These are phyloP conservation scores for Apeltes quadracus DNA, from an alignment of 2,113 vertebrate genomes.

Conservation along the genomic window DNA sequence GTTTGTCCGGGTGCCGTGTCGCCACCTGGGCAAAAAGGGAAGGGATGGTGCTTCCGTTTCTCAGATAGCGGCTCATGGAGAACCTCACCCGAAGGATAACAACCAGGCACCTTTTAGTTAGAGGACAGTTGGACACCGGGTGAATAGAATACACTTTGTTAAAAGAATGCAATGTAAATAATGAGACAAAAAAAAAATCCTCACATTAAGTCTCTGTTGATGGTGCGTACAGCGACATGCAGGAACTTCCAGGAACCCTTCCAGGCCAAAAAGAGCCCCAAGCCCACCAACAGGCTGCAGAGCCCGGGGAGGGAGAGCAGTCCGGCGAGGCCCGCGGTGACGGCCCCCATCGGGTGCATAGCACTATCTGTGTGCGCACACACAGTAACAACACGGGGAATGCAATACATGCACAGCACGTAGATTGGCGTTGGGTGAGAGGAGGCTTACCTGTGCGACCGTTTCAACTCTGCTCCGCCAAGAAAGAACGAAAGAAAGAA, in stretches of 20 bases:
- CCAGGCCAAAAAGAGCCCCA: conserved; percentile 77
- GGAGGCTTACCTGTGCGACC: conserved; percentile 26
- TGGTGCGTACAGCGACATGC: conserved; percentile 78
- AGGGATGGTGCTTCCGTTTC: conserved; percentile 78
- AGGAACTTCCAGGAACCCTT: conserved; percentile 82
- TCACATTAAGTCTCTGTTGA: conserved; percentile 85
- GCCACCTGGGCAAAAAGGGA: conserved; percentile 81
- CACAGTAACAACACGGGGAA: background rate
- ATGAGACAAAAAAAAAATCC: conserved; percentile 24
- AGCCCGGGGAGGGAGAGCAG: conserved; percentile 36
- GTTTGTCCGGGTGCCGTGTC: conserved; percentile 77
- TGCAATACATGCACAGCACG: background rate
- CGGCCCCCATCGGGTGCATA: conserved; percentile 29
- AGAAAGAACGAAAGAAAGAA: background rate
- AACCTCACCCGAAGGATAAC: conserved; percentile 82
- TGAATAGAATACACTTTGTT: background rate
- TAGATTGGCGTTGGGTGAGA: background rate
- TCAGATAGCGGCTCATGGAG: conserved; percentile 73
- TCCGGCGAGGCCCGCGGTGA: conserved; percentile 34
- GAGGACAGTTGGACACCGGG: background rate
- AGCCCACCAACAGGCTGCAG: conserved; percentile 66
- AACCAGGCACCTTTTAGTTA: conserved; percentile 75
- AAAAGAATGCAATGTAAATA: background rate
- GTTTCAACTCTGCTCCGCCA: background rate
- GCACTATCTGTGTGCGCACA: conserved; percentile 19